Evolutionary conservation across 2,113 vertebrate species (phyloP), one percentile per base, ranked within the genome.

Genomic region (Mastomys coucha): DNA sequence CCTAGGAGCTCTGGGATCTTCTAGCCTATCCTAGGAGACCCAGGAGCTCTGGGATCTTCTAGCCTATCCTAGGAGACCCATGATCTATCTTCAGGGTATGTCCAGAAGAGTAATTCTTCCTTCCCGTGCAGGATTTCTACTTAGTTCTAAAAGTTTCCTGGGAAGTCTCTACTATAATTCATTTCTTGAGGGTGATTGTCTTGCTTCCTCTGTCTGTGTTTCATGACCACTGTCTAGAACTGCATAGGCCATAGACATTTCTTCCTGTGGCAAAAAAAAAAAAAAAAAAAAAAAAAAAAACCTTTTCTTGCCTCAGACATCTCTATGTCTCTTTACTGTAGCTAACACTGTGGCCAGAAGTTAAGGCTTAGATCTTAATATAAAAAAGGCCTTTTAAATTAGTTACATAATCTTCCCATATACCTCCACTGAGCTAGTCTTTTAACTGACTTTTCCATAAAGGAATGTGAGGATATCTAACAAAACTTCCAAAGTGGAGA

Each of bases 281-380:
- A n/a, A n/a, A n/a, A n/a, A n/a, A n/a, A n/a, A n/a, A n/a, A n/a
- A n/a, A n/a, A n/a, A n/a, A n/a, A n/a, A n/a, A n/a, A n/a, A n/a
- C n/a, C 22, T 80, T 75, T 58, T 63, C 19, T 88, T n/a, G 70
- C 85, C 28, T 88, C 56, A n/a, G 33, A 56, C 81, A 87, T 42
- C 39, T 91, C 78, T 84, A 24, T 17, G 0, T 72, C 63, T 92
- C 19, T 95, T 88, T 17, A 42, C 67, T 78, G 56, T 31, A 3
- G 89, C 75, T 81, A 88, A 93, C 63, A 95, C 67, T 85, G 63
- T 67, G 22, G 28, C 93, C 70, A 82, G 58, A 95, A 81, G 36
- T 95, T 42, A 90, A 96, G 93, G 58, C n/a, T 69, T 95, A 91
- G 69, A 26, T 95, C 53, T 88, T 93, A 58, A 70, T 80, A 78